Evolutionary conservation across 2,113 vertebrate species (phyloP), one percentile per base, ranked within the genome.

Genomic region (Puntigrus tetrazona): DNA sequence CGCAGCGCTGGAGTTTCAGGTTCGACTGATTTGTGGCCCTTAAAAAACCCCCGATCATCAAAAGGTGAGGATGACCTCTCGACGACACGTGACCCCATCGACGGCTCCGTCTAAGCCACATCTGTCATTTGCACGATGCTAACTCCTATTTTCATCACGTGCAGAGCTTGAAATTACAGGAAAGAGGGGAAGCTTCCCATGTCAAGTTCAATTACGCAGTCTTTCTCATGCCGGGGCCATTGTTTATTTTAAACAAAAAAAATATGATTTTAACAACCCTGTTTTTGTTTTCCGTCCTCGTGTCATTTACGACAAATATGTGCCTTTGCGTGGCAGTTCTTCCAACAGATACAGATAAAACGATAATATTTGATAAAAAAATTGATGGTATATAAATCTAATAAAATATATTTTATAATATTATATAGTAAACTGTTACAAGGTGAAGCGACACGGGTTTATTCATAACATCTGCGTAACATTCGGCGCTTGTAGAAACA

Each of bases 81-180:
- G 91, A 92, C 93, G 93, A 92, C 92, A 92, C 80, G 88, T 92
- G 92, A 93, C 92, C 92, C 91, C 92, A 88, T 90, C 91, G 90
- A 88, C 91, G 84, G 88, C 87, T 87, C 89, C 90, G 47, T 87
- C 86, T 81, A 86, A 92, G 89, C 90, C 88, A 87, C 92, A 93
- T 94, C 92, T 93, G 92, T 93, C 93, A 93, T 91, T 91, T 88
- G 88, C 92, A 88, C 90, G 92, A 91, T 90, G 88, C 89, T 82
- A 55, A 82, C 85, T 90, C 87, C 90, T 91, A 92, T 92, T 93
- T 91, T 90, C 90, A 91, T 93, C 90, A 90, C 86, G 84, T 82
- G 86, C 89, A 70, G 91, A 93, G 90, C 93, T 92, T 72, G 78
- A 94, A 94, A 94, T 94, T 93, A 92, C 93, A 93, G 93, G 93